A percentile compares a stretch with the other conserved stretches of the same genome.
These are phyloP conservation scores for Potamarius usumacintae DNA, from an alignment of 2,113 vertebrate species.

Conservation along the genomic window DNA sequence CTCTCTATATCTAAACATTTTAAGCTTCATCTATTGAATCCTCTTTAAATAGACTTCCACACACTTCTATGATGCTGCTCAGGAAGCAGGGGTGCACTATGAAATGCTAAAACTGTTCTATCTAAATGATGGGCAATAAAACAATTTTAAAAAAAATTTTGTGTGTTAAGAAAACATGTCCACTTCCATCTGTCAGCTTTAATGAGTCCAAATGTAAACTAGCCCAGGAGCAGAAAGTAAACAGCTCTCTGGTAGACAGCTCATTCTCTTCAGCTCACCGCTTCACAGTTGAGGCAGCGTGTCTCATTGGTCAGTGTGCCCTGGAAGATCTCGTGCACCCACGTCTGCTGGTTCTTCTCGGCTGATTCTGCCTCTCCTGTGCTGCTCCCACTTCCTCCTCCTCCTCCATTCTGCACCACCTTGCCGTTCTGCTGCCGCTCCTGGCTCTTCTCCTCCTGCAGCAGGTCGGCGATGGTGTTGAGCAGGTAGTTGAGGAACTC, in stretches of 20 bases:
- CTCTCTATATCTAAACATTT: neutral
- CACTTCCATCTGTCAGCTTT: neutral
- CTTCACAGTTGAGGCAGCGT: slow-evolving; percentile 93
- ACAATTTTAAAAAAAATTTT: neutral
- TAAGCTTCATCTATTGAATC: neutral
- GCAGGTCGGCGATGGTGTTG: slow-evolving; percentile 95
- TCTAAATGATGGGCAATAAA: neutral
- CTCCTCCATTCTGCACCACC: slow-evolving; percentile 78
- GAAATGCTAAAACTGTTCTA: neutral
- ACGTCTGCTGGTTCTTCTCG: slow-evolving; percentile 84
- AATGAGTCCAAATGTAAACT: neutral
- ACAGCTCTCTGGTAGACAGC: neutral
- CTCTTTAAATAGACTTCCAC: neutral
- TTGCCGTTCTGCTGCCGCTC: slow-evolving; percentile 97
- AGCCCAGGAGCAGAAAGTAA: neutral
- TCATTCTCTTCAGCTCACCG: slow-evolving; percentile 72
- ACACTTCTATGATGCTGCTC: neutral
- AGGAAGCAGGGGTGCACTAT: neutral
- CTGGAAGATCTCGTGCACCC: slow-evolving; percentile 95
- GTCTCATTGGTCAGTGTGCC: slow-evolving; percentile 94
- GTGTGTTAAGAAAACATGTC: neutral
- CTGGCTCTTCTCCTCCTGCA: slow-evolving; percentile 94
- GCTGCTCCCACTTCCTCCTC: slow-evolving; percentile 67
- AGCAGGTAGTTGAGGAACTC: slow-evolving; percentile 97
- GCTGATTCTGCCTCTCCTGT: slow-evolving; percentile 74